phyloP scores from a whole-genome alignment of 1,140 invertebrate species.

The Limonius californicus region DNA sequence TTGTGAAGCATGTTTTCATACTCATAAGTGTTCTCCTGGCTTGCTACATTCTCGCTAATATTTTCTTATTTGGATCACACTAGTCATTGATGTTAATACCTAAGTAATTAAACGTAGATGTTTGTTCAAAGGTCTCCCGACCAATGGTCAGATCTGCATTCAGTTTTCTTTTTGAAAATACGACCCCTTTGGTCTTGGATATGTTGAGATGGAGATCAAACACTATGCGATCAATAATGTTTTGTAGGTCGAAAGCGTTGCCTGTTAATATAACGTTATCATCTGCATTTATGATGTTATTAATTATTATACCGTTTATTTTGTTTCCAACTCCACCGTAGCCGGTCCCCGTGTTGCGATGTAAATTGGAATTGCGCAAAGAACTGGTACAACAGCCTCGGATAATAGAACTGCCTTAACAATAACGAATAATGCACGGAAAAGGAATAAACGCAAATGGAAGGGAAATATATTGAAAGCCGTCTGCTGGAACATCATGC shows the following conservation, averaged over 20 bases:
- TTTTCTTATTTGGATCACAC: slow-evolving; percentile 12
- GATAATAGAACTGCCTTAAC: too few species aligned
- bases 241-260: not conserved
- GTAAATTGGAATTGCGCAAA: too few species aligned
- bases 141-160: too few species aligned
- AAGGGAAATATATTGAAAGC: too few species aligned
- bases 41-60: not conserved
- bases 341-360: too few species aligned
- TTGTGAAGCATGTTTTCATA: slow-evolving; percentile 3
- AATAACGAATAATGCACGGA: too few species aligned
- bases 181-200: not conserved
- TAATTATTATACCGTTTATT: not conserved
- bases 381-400: too few species aligned
- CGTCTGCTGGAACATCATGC: too few species aligned
- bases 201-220: not conserved
- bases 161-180: too few species aligned
- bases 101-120: slow-evolving; percentile 1
- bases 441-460: too few species aligned
- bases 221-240: not conserved
- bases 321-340: too few species aligned
- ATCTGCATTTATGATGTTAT: not conserved
- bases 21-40: not conserved
- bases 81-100: not conserved
- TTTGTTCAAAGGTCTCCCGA: not conserved
- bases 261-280: not conserved